Percentiles rank a stretch among this genome's conserved stretches.
Evolutionary conservation across 2,113 vertebrate species (phyloP).

Genomic region (Cryptomyrus ogoouensis): DNA sequence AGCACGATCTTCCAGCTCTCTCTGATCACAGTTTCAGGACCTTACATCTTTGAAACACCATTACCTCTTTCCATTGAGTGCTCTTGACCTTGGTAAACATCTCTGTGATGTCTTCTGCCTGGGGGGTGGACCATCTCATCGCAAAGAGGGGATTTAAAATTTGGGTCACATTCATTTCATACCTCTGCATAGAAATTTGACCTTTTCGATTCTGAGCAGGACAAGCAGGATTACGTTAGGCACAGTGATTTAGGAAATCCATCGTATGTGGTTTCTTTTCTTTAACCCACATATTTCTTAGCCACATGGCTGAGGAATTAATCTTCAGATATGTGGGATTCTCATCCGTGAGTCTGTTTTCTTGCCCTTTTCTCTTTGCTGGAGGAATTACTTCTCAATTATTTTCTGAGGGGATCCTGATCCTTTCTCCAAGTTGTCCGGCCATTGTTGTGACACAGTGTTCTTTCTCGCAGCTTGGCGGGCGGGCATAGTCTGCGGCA

Average conservation of each 20-base stretch:
- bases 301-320: neutral
- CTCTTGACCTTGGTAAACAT: constrained; percentile 9
- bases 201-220: constrained; percentile 1
- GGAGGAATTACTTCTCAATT: neutral
- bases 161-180: neutral
- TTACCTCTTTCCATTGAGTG: neutral
- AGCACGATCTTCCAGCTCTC: neutral
- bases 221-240: constrained; percentile 1
- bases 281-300: neutral
- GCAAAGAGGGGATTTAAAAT: constrained; percentile 12
- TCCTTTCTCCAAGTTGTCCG: neutral
- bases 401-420: neutral
- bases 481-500: neutral
- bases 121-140: neutral
- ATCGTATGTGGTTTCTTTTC: neutral
- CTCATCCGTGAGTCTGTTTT: neutral
- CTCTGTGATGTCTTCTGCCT: neutral
- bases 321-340: neutral
- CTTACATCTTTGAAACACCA: neutral
- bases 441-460: neutral
- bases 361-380: neutral
- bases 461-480: neutral
- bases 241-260: constrained; percentile 10
- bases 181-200: constrained; percentile 2
- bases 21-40: neutral